Percentiles rank a stretch among this genome's conserved stretches.
These are phyloP conservation scores for Phrixothrix hirtus DNA, from an alignment of 2,888 invertebrate species.

Conservation along the genomic window DNA sequence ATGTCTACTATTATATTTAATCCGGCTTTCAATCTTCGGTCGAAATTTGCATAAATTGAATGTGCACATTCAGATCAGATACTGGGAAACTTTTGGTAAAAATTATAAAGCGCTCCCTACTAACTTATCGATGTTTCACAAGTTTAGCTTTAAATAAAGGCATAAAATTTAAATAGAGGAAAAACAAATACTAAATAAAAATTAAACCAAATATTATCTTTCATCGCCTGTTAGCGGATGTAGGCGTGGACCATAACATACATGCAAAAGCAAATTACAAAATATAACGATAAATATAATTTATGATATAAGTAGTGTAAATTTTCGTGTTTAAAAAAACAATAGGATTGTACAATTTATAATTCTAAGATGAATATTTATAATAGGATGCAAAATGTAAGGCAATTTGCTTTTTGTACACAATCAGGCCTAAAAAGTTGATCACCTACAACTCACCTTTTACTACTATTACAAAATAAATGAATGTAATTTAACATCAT, in stretches of 20 bases:
- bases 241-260: constrained; percentile 24
- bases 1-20: not conserved
- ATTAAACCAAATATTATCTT: constrained; percentile 25
- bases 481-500: no score
- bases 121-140: not conserved
- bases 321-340: constrained; percentile 19
- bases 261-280: constrained; percentile 26
- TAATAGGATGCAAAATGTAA: not conserved
- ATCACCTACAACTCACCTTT: no score
- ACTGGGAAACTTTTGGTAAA: not conserved
- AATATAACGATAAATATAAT: constrained; percentile 22
- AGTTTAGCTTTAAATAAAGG: not conserved
- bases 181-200: constrained; percentile 10
- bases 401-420: no score
- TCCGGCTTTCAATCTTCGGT: not conserved
- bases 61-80: not conserved
- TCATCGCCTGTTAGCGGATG: constrained; percentile 23
- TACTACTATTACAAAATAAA: no score
- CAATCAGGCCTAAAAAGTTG: no score
- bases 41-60: not conserved
- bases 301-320: constrained; percentile 14
- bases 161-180: constrained; percentile 3
- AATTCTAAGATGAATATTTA: not conserved
- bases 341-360: constrained; percentile 3
- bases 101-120: not conserved